Evolutionary conservation across 2,888 invertebrate species (phyloP), one percentile per base, ranked within the genome.

Genomic region (Ceriagrion tenellum): DNA sequence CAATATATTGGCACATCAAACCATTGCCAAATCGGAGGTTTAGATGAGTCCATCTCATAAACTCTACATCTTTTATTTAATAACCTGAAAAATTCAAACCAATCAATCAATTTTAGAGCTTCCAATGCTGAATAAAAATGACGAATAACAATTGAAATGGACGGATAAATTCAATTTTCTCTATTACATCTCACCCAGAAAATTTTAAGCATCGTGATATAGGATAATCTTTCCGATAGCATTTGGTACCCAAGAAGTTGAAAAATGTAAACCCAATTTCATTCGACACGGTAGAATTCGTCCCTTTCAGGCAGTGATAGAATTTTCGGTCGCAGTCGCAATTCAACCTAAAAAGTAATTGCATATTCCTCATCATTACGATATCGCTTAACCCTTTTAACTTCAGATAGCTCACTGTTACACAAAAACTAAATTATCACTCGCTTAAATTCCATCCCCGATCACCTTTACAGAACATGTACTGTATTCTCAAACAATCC

Each of bases 221-320:
- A 0, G 98, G 98, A 96, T 97, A 97, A 95, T 98, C 98, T 55
- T 97, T 96, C 95, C 97, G 97, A 96, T 97, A 98, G 96, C 98
- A 98, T 96, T 98, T 96, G 0, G 98, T 98, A 0, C 98, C 97
- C 74, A 98, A 97, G 95, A 98, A 97, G 95, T 97, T 97, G 96
- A 98, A 98, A 96, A 98, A 98, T 81, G 97, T 96, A 0, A 96
- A 96, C 10, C 98, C 98, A 4, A 98, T 96, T 35, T 97, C 96
- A 0, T 96, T 96, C 0, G 97, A 97, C 0, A 97, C 96, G 12
- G 95, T 96, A 20, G 97, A 95, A 12, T 95, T 95, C 55, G 96
- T 96, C 63, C 96, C 96, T 95, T 96, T 96, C 95, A 97, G 96
- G 96, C 97, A 97, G 6, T 96, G 95, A 8, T 97, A 96, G 96